Conservation (phyloP, 2,113 vertebrate species). For the Narcine bancroftii region DNA sequence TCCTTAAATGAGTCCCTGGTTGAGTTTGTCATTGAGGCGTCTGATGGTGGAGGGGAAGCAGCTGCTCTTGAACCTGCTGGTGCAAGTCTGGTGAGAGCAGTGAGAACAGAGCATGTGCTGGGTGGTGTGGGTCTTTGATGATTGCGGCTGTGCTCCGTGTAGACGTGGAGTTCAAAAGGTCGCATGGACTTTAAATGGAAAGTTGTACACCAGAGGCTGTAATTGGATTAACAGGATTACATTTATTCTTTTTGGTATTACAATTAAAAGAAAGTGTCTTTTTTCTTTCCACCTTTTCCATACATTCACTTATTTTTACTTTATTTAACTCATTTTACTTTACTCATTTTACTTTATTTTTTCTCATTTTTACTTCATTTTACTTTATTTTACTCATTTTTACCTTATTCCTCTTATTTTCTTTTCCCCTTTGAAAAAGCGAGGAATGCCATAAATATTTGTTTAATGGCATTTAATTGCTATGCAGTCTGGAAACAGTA, state of each 20-base stretch:
- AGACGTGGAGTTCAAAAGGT: not conserved
- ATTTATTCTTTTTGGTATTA: not conserved
- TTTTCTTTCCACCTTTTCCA: no score
- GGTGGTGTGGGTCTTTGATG: no score
- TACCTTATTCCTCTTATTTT: not conserved
- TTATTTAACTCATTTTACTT: no score
- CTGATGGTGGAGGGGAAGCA: no score
- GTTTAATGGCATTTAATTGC: not conserved
- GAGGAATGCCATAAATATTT: not conserved
- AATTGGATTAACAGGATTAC: not conserved
- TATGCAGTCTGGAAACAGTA: not conserved
- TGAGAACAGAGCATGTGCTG: no score
- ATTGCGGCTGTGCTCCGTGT: not conserved
- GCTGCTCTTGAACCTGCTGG: no score
- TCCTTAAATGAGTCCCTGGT: no score
- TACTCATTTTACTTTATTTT: not conserved
- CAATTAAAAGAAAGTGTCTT: no score
- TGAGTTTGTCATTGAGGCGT: no score
- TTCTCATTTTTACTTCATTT: not conserved
- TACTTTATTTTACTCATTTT: not conserved
- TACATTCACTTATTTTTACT: no score
- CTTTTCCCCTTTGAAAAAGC: not conserved
- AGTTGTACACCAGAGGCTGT: not conserved
- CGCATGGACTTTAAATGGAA: not conserved
- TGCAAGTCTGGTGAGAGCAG: no score